A percentile compares a stretch with the other conserved stretches of the same genome.
phyloP scores from a whole-genome alignment of 2,113 vertebrate species.

The Chaetops frenatus region DNA sequence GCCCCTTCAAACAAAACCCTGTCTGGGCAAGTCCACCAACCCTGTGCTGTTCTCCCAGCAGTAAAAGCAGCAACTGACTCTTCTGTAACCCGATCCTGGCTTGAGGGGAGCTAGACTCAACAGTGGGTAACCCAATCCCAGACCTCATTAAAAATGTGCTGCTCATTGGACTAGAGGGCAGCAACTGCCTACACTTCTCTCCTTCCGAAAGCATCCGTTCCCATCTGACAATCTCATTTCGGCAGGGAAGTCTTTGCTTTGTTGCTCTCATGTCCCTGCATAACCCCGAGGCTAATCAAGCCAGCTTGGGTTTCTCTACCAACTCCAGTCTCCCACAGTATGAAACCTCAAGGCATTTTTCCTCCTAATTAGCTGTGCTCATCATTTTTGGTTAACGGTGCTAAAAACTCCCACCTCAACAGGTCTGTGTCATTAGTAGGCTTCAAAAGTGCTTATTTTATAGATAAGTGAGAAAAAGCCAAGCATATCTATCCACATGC shows the following conservation, averaged over 20 bases:
- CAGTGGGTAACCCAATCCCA: background rate
- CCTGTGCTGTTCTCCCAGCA: background rate
- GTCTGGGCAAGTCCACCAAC: background rate
- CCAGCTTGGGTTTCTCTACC: constrained; percentile 18
- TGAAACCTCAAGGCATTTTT: background rate
- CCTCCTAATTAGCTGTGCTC: constrained; percentile 1
- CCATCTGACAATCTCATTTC: constrained; percentile 57
- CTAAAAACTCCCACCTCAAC: background rate
- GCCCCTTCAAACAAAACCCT: background rate
- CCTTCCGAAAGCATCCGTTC: background rate
- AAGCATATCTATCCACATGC: fast-evolving
- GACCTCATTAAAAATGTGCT: background rate
- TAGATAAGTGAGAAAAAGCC: background rate
- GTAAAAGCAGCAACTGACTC: background rate
- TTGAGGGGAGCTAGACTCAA: background rate
- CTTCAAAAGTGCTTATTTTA: background rate
- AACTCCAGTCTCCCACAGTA: background rate
- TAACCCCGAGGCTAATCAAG: background rate
- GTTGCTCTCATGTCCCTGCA: constrained; percentile 12
- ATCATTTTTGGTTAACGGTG: background rate
- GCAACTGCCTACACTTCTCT: constrained; percentile 11
- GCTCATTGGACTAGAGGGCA: constrained; percentile 24
- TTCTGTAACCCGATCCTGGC: background rate
- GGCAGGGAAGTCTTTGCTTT: constrained; percentile 11
- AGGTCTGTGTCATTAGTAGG: background rate